Evolutionary conservation across 1,140 invertebrate species (phyloP), one percentile per base, ranked within the genome.

Genomic region (Listronotus oregonensis): DNA sequence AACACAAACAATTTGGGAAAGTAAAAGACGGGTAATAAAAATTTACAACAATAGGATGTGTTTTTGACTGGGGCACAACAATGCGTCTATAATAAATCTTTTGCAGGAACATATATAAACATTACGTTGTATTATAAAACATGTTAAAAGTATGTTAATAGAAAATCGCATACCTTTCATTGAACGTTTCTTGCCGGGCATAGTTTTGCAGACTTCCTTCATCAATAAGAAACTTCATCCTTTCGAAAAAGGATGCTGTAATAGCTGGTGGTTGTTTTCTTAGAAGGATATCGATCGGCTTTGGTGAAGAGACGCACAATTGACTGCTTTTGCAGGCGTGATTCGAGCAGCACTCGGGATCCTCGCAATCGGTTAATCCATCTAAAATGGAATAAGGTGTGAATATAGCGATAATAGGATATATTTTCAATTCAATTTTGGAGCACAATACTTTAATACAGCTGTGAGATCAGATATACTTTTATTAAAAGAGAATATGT

Each of bases 201-300:
- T 98, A 98, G 78, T 93, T 96, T 81, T 99, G 97, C 14, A 98
- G 86, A 80, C 95, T 97, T 76, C 95, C 94, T 79, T 97, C 95
- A 81, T 98, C 95, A 69, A 99, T 97, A 42, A 99, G 84, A 82
- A 99, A 99, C 77, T 95, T 94, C 92, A 98, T 97, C 75, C 95
- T 89, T 79, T 99, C 95, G 79, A 97, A 98, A 85, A 99, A 99
- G 0, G 95, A 97, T 0, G 96, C 95, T 0, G 95, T 97, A 65
- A 96, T 94, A 14, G 95, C 92, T 1, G 95, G 95, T 1, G 95
- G 93, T 75, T 98, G 95, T 81, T 97, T 97, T 46, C 95, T 81
- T 6, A 98, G 82, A 1, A 98, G 84, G 57, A 97, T 95, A 77
- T 96, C 95, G 59, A 95, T 94, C 1, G 96, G 96, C 75, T 97